Percentiles rank a stretch among this genome's conserved stretches.
phyloP scores from a whole-genome alignment of 30 jellyfish, hydroid and myxozoan genomes.

The Rhopilema esculentum region DNA sequence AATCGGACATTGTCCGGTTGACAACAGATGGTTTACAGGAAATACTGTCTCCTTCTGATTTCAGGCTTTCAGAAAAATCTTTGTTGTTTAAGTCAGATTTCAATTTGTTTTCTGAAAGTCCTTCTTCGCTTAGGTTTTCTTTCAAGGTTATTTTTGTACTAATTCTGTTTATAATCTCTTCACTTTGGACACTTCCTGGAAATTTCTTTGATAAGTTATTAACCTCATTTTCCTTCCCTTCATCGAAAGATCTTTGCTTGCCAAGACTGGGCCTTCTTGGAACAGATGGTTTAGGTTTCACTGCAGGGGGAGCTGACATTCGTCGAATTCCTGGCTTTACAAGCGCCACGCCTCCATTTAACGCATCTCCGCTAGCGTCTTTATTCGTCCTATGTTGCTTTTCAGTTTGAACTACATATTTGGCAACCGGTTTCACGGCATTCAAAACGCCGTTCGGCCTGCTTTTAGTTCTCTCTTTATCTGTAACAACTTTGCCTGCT shows the following conservation, averaged over 20 bases:
- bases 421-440: slow-evolving; percentile 17
- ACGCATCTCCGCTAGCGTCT: background rate
- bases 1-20: background rate
- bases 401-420: background rate
- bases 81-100: background rate
- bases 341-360: background rate
- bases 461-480: background rate
- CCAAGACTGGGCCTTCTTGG: slow-evolving; percentile 59
- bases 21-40: background rate
- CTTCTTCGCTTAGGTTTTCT: background rate
- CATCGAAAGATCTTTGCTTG: slow-evolving; percentile 1
- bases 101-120: background rate
- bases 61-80: background rate
- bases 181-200: background rate
- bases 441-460: background rate
- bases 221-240: too few relatives aligned
- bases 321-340: background rate
- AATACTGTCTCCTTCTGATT: background rate
- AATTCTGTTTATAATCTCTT: background rate
- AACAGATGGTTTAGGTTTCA: slow-evolving; percentile 50
- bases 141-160: background rate
- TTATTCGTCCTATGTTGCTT: background rate
- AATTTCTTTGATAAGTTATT: background rate
- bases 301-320: slow-evolving; percentile 57
- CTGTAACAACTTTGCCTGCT: background rate